Conservation (phyloP, 2,113 vertebrate species). For the Mustelus asterias region DNA sequence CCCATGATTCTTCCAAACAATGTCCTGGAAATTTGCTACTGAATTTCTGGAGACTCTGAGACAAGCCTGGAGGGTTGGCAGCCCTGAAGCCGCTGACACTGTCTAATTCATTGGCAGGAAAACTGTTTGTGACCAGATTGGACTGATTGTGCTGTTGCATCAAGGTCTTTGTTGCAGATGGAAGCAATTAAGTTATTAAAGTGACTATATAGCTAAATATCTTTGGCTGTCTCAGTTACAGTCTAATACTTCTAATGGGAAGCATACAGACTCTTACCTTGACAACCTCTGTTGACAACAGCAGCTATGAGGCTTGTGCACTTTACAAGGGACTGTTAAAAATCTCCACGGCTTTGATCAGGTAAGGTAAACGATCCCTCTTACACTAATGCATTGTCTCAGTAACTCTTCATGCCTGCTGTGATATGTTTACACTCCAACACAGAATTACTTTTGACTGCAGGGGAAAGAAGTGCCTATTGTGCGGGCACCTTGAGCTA, state of each 20-base stretch:
- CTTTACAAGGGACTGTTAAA: background rate
- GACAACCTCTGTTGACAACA: background rate
- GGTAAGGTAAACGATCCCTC: background rate
- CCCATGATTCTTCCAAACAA: background rate
- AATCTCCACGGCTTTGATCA: background rate
- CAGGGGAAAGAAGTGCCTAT: background rate
- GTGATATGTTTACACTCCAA: background rate
- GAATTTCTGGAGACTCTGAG: background rate
- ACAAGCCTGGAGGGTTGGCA: background rate
- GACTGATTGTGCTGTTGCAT: background rate
- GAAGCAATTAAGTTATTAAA: slow-evolving; percentile 31
- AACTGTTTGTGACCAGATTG: background rate
- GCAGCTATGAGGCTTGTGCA: background rate
- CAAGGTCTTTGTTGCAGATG: slow-evolving; percentile 24
- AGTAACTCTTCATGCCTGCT: background rate
- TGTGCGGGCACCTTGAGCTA: background rate
- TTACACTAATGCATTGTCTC: background rate
- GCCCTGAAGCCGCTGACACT: background rate
- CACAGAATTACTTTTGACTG: background rate
- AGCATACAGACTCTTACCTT: background rate
- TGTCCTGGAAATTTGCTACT: background rate
- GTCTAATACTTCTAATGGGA: background rate
- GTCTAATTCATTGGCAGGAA: background rate
- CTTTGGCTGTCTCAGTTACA: background rate
- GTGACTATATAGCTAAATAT: background rate